A percentile compares a stretch with the other conserved stretches of the same genome.
Conservation (phyloP, 2,888 invertebrate species). For the Lysandra bellargus region DNA sequence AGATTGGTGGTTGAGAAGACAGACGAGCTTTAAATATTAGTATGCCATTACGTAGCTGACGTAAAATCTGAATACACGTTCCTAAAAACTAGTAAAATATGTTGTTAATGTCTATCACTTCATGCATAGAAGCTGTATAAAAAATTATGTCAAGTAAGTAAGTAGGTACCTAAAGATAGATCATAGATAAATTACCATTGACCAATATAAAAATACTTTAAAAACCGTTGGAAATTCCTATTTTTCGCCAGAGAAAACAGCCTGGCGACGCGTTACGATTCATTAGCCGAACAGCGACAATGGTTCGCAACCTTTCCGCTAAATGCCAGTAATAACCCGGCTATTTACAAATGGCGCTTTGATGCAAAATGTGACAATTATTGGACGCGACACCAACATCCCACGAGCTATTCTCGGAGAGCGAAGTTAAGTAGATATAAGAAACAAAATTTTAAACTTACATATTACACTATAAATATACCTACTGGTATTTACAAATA, state of each 20-base stretch:
- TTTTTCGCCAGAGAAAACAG: background rate
- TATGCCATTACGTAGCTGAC: too few species aligned
- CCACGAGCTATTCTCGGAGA: slow-evolving; percentile 17
- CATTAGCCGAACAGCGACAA: background rate
- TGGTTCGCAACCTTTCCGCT: slow-evolving; percentile 8
- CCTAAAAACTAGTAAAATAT: too few species aligned
- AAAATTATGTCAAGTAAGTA: too few species aligned
- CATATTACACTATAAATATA: too few species aligned
- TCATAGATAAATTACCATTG: too few species aligned
- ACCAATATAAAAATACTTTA: background rate
- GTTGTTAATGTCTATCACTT: too few species aligned
- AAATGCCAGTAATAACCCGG: slow-evolving; percentile 12
- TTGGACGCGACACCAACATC: slow-evolving; percentile 19
- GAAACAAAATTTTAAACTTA: background rate
- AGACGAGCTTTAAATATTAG: too few species aligned
- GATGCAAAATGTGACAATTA: slow-evolving; percentile 13
- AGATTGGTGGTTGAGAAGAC: too few species aligned
- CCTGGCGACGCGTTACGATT: background rate
- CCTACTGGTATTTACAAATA: too few species aligned
- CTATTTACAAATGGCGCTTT: slow-evolving; percentile 18
- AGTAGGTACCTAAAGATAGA: too few species aligned
- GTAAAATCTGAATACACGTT: too few species aligned
- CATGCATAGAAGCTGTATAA: too few species aligned
- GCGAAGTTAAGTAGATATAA: background rate
- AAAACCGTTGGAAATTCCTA: background rate